These are phyloP conservation scores for Poeciliopsis prolifica DNA, from an alignment of 2,113 vertebrate species.

Conservation along the genomic window DNA sequence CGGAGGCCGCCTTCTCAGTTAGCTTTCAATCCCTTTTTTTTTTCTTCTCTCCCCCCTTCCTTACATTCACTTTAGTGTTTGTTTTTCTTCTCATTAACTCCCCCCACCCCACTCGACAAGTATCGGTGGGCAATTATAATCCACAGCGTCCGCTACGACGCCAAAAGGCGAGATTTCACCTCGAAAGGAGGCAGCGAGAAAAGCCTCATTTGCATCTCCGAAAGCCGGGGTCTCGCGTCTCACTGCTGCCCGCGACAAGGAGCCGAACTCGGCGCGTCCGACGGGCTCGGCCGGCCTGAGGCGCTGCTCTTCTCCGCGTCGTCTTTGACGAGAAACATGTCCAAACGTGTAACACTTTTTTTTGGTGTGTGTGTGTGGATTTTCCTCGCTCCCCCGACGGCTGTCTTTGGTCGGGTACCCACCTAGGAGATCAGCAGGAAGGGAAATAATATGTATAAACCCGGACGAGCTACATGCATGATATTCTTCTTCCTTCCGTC, in stretches of 20 bases:
- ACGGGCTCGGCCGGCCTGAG: slow-evolving; percentile 58
- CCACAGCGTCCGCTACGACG: slow-evolving; percentile 44
- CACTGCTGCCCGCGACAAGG: slow-evolving; percentile 70
- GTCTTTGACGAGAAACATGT: slow-evolving; percentile 59
- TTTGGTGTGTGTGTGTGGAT: background rate
- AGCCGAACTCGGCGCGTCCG: slow-evolving; percentile 69
- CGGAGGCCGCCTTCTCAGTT: slow-evolving; percentile 72
- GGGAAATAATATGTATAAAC: slow-evolving; percentile 66
- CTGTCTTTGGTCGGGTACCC: slow-evolving; percentile 48
- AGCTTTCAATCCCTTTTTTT: slow-evolving; percentile 40
- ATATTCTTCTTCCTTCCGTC: slow-evolving; percentile 71
- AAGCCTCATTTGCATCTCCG: slow-evolving; percentile 64
- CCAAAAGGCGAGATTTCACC: slow-evolving; percentile 47
- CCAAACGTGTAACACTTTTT: slow-evolving; percentile 19
- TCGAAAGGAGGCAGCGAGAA: slow-evolving; percentile 50
- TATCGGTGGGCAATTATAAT: slow-evolving; percentile 31
- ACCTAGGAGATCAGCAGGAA: slow-evolving; percentile 35
- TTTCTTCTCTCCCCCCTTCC: slow-evolving; percentile 19
- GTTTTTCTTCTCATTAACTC: slow-evolving; percentile 8
- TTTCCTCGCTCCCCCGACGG: slow-evolving; percentile 33
- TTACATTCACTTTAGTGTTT: slow-evolving; percentile 50
- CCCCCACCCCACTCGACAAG: background rate
- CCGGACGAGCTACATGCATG: slow-evolving; percentile 74
- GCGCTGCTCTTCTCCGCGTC: slow-evolving; percentile 63
- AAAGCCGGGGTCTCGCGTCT: slow-evolving; percentile 76